Evolutionary conservation across 2,797 vertebrate genomes (phyloP), one percentile per base, ranked within the genome.

Genomic region (Anguilla pacifica): DNA sequence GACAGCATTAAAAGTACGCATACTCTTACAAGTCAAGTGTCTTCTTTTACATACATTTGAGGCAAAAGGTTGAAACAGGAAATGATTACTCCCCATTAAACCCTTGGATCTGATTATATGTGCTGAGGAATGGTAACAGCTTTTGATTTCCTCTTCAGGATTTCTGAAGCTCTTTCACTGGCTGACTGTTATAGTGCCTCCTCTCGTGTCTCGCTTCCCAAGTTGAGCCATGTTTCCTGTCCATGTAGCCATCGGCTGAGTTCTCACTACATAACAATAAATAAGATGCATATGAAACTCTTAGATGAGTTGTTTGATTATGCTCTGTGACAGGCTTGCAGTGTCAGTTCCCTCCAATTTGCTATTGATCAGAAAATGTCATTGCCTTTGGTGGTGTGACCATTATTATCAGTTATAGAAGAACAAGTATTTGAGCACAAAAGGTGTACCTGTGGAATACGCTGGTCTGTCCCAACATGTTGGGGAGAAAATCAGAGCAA

Each of bases 31-130:
- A 70, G 25, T 28, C 22, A 28, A n/a, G 25, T 67, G 25, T 70
- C 9, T 28, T 25, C 0, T 67, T 67, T 67, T 28, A 28, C n/a
- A 70, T 70, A 70, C 6, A 70, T n/a, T 70, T 70, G 9, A 70
- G 6, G 64, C 22, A 70, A 70, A 70, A 28, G 7, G 64, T 70
- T 70, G 25, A 28, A 70, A 70, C 64, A 28, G 64, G 25, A 70
- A 70, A 28, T 70, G n/a, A 70, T 70, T 70, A 70, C 64, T 70
- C 64, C n/a, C n/a, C 64, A 70, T 70, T 70, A 70, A 67, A 67
- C 22, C 64, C 2, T n/a, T 28, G 64, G 64, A n/a, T 67, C 64
- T 67, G 25, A 67, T 28, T 67, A 57, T 15, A 57, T 57, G 22
- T 67, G 64, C 64, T 67, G 64, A 67, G 25, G 9, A 67, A 67